A percentile compares a stretch with the other conserved stretches of the same genome.
Evolutionary conservation across 2,113 vertebrate genomes (phyloP).

Genomic region (Syrmaticus mikado): DNA sequence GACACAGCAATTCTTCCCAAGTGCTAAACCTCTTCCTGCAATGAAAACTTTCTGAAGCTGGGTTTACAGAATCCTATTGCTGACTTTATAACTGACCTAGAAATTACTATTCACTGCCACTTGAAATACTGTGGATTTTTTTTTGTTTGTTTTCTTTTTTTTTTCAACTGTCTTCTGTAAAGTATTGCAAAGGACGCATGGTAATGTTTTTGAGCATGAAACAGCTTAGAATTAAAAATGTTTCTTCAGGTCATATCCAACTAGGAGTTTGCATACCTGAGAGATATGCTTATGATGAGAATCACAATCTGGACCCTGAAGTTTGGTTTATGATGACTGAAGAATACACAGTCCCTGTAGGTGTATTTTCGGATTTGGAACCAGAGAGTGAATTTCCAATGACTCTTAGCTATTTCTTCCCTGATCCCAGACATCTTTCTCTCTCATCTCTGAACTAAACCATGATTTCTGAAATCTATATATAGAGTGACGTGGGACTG

Average conservation of each 20-base stretch:
- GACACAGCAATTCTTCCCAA: conserved; percentile 60
- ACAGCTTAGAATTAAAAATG: not conserved
- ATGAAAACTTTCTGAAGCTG: conserved; percentile 32
- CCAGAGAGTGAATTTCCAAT: not conserved
- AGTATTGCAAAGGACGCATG: not conserved
- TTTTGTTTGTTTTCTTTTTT: not conserved
- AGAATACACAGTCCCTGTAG: not conserved
- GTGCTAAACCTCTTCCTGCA: conserved; percentile 49
- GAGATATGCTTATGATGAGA: not conserved
- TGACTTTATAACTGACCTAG: conserved; percentile 31
- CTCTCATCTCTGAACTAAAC: not conserved
- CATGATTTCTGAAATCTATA: not conserved
- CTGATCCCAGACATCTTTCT: not conserved
- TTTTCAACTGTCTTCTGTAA: not conserved
- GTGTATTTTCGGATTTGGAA: not conserved
- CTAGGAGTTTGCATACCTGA: not conserved
- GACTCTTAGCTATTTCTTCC: not conserved
- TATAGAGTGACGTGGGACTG: not conserved
- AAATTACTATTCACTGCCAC: not conserved
- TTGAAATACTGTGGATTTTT: not conserved
- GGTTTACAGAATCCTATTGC: conserved; percentile 54
- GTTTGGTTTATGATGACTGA: not conserved
- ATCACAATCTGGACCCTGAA: not conserved
- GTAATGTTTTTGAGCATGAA: not conserved
- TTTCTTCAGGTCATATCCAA: not conserved